These are phyloP conservation scores for Lethenteron camtschaticum DNA, from an alignment of 2,113 vertebrate genomes.

Conservation along the genomic window DNA sequence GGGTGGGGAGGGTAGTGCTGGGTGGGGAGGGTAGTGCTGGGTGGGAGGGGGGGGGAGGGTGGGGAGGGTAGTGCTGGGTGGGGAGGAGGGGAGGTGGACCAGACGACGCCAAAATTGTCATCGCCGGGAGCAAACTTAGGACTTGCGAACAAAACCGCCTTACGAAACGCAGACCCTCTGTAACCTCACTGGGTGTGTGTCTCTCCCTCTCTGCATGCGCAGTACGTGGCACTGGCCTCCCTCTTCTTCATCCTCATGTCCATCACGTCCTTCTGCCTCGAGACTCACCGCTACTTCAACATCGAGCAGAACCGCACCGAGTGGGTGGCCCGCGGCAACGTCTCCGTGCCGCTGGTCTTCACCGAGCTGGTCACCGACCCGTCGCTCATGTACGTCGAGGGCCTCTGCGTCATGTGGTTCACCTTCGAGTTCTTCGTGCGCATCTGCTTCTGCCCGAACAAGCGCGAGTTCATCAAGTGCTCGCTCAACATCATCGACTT, in stretches of 20 bases:
- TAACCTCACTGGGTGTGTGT: too few relatives aligned
- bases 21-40: too few relatives aligned
- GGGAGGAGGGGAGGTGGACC: too few relatives aligned
- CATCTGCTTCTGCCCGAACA: conserved; percentile 85
- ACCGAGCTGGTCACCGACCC: conserved; percentile 70
- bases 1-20: too few relatives aligned
- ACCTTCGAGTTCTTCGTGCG: conserved; percentile 96
- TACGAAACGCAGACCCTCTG: too few relatives aligned
- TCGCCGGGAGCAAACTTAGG: too few relatives aligned
- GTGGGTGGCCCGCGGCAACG: background rate
- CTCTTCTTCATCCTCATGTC: conserved; percentile 3
- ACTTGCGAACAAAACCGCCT: too few relatives aligned
- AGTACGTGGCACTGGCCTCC: background rate
- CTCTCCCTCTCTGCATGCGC: background rate
- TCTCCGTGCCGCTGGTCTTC: conserved; percentile 3
- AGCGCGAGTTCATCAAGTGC: conserved; percentile 85
- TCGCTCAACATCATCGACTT: conserved; percentile 98
- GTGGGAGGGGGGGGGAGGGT: too few relatives aligned
- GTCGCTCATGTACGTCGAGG: conserved; percentile 94
- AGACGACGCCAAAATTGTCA: too few relatives aligned
- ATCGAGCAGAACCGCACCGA: background rate
- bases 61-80: too few relatives aligned
- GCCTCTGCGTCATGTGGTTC: conserved; percentile 93
- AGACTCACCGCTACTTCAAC: background rate
- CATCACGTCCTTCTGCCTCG: conserved; percentile 1